Conservation (phyloP, 2,888 invertebrate species). For the Ischnus inquisitorius region DNA sequence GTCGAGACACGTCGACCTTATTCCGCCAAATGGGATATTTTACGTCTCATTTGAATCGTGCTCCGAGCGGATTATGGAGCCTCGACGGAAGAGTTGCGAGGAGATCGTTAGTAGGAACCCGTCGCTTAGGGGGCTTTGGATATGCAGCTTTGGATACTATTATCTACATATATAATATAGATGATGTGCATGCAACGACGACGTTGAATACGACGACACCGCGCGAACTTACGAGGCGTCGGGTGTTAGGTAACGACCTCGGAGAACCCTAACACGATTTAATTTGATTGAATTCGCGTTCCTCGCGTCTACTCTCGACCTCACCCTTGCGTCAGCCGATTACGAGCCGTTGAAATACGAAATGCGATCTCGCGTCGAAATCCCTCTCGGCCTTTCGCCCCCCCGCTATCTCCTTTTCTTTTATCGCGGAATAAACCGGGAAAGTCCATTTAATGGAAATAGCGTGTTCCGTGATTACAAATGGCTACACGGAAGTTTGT, state of each 20-base stretch:
- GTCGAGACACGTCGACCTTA: background rate
- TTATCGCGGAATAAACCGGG: background rate
- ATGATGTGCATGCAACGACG: background rate
- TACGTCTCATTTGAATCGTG: background rate
- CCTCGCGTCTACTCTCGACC: background rate
- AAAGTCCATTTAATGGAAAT: background rate
- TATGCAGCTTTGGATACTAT: background rate
- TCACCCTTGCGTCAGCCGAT: constrained; percentile 8
- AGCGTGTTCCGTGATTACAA: background rate
- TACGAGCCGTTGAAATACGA: constrained; percentile 7
- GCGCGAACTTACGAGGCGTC: constrained; percentile 14
- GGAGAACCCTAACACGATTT: constrained; percentile 24
- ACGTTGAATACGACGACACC: background rate
- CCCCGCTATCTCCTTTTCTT: background rate
- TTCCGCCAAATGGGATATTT: background rate
- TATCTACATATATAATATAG: background rate
- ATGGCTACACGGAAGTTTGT: background rate
- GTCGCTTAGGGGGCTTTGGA: background rate
- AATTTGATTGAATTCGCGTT: constrained; percentile 26
- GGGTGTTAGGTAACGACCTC: constrained; percentile 34
- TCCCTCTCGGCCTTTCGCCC: constrained; percentile 7
- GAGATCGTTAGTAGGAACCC: constrained; percentile 12
- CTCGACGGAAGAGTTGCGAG: constrained; percentile 7
- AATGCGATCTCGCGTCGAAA: constrained; percentile 10
- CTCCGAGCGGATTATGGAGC: background rate